These are phyloP conservation scores for Eulithis testata DNA, from an alignment of 2,888 invertebrate species.

Conservation along the genomic window DNA sequence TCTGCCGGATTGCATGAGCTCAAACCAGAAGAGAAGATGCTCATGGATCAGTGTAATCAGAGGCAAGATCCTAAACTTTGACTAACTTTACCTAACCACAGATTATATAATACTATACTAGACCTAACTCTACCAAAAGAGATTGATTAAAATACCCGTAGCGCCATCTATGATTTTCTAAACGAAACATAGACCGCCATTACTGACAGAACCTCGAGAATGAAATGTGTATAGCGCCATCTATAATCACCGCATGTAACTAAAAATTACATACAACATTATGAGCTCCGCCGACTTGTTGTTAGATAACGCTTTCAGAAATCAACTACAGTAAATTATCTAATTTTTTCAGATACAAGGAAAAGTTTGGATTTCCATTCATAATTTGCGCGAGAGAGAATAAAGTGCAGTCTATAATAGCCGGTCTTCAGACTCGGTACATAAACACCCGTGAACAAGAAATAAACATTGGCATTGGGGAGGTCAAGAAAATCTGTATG, in stretches of 20 bases:
- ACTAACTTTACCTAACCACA: no score
- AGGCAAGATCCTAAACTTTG: conserved; percentile 47
- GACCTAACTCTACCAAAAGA: no score
- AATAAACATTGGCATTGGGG: conserved; percentile 83
- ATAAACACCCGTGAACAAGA: conserved; percentile 82
- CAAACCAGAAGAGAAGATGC: conserved; percentile 78
- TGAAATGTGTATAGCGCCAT: no score
- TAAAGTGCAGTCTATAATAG: conserved; percentile 84
- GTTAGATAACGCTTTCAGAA: conserved; percentile 33
- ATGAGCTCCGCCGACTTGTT: conserved; percentile 4
- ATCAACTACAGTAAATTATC: neutral
- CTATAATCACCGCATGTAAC: neutral
- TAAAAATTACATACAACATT: neutral
- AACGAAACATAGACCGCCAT: neutral
- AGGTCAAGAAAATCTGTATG: conserved; percentile 88
- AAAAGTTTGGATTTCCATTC: conserved; percentile 88
- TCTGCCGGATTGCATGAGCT: conserved; percentile 82
- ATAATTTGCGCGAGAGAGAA: conserved; percentile 87
- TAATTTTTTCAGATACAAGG: conserved; percentile 81
- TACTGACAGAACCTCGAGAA: no score
- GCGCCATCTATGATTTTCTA: neutral
- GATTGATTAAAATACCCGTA: neutral
- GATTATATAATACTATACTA: no score
- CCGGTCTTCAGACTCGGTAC: conserved; percentile 81
- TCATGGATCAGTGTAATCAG: conserved; percentile 72